Evolutionary conservation across 2,888 invertebrate genomes (phyloP), one percentile per base, ranked within the genome.

Genomic region (Thera britannica): DNA sequence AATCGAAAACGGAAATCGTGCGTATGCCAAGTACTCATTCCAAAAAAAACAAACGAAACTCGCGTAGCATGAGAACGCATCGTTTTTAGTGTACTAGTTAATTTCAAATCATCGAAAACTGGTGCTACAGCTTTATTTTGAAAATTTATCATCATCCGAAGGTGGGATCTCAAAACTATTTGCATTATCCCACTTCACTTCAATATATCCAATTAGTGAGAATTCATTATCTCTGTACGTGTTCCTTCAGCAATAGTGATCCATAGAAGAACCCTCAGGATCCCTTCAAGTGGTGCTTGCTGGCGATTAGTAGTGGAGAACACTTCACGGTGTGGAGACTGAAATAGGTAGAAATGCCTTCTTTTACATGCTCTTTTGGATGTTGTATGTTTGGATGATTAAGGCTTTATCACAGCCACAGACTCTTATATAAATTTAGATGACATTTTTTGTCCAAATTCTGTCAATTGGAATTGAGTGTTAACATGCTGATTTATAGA

Each of bases 201-300:
- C 80, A 82, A 83, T 84, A 83, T 79, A 89, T 87, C 86, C 86
- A 90, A 91, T 91, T 90, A 90, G 83, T 75, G 83, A 72, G 82
- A 89, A 88, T 89, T 90, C 86, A 91, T 90, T 90, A 90, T 87
- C 88, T 82, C 76, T 81, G 87, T 62, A 65, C 69, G 69, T 91
- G 88, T 90, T 88, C 85, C 85, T 83, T 81, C 69, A 77, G 83
- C 86, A 87, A 87, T 89, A 88, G 89, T 87, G 88, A 88, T 88
- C 88, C 83, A 81, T 73, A 85, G 87, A 91, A 89, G 89, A 89
- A 89, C 91, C 88, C 90, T 91, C 80, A 81, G 83, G 78, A 82
- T 84, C 85, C 83, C 79, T 83, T 81, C 80, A 81, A 89, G 89
- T 78, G 88, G 86, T 84, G 79, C 90, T 92, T 81, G 85, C 83